These are phyloP conservation scores for Brachyptera putata DNA, from an alignment of 2,888 invertebrate species.

Conservation along the genomic window DNA sequence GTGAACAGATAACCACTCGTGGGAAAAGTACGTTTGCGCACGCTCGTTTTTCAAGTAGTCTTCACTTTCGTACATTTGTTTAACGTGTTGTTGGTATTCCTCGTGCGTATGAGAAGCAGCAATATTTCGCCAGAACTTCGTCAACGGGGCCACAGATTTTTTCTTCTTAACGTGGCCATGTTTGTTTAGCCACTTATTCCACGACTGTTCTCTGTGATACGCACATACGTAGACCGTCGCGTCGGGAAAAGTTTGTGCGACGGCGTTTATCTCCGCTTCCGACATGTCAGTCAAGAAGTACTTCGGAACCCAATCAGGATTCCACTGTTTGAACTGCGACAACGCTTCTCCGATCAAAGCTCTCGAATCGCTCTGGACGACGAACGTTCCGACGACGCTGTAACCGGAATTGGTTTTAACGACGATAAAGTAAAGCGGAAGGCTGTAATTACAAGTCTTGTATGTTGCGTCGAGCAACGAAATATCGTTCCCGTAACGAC, in stretches of 20 bases:
- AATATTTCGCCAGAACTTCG: neutral
- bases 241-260: neutral
- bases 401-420: conserved; percentile 20
- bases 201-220: neutral
- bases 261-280: neutral
- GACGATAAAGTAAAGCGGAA: conserved; percentile 11
- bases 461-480: conserved; percentile 16
- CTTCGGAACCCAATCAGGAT: conserved; percentile 12
- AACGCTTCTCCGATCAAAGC: conserved; percentile 8
- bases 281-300: conserved; percentile 18
- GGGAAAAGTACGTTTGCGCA: neutral
- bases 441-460: conserved; percentile 14
- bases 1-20: conserved; percentile 6
- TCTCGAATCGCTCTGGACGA: neutral
- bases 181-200: conserved; percentile 9
- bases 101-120: neutral
- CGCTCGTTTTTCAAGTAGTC: neutral
- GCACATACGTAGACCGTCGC: conserved; percentile 8
- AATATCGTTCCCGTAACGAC: conserved; percentile 11
- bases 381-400: conserved; percentile 18
- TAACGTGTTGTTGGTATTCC: conserved; percentile 1
- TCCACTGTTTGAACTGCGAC: conserved; percentile 1
- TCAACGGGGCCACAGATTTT: neutral
- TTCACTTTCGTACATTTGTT: neutral
- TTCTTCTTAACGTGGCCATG: neutral